Percentiles rank a stretch among this genome's conserved stretches.
These are phyloP conservation scores for Hippocampus kuda DNA, from an alignment of 2,797 vertebrate species.

Conservation along the genomic window DNA sequence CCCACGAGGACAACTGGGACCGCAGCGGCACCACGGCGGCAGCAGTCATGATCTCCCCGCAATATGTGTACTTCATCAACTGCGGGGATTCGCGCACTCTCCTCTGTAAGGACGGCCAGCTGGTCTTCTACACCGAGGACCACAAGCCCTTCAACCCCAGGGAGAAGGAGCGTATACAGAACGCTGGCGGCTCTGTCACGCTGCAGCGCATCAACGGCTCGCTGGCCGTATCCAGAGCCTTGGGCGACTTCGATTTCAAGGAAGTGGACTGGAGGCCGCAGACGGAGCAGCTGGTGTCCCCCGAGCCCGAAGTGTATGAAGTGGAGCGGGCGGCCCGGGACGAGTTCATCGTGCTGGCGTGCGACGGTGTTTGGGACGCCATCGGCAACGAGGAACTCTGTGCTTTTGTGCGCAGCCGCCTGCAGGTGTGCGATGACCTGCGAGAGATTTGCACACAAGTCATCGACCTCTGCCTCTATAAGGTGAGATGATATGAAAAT, in stretches of 20 bases:
- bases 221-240: constrained; percentile 71
- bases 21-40: constrained; percentile 64
- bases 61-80: constrained; percentile 70
- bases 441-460: constrained; percentile 73
- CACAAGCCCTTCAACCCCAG: constrained; percentile 72
- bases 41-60: constrained; percentile 60
- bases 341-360: constrained; percentile 75
- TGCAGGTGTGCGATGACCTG: constrained; percentile 67
- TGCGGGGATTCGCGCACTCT: constrained; percentile 72
- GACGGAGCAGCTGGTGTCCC: constrained; percentile 75
- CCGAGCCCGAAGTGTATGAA: constrained; percentile 74
- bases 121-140: constrained; percentile 76
- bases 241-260: constrained; percentile 79
- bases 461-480: constrained; percentile 74
- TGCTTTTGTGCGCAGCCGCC: constrained; percentile 66
- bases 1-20: constrained; percentile 61
- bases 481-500: constrained; percentile 57
- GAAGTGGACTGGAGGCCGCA: constrained; percentile 71
- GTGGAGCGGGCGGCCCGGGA: constrained; percentile 61
- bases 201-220: constrained; percentile 74
- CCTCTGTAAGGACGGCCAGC: constrained; percentile 57
- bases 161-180: constrained; percentile 75
- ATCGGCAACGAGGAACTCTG: constrained; percentile 70
- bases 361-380: constrained; percentile 77
- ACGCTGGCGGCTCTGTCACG: constrained; percentile 71